Evolutionary conservation across 2,888 invertebrate genomes (phyloP).

Genomic region (Gryllus longicercus): DNA sequence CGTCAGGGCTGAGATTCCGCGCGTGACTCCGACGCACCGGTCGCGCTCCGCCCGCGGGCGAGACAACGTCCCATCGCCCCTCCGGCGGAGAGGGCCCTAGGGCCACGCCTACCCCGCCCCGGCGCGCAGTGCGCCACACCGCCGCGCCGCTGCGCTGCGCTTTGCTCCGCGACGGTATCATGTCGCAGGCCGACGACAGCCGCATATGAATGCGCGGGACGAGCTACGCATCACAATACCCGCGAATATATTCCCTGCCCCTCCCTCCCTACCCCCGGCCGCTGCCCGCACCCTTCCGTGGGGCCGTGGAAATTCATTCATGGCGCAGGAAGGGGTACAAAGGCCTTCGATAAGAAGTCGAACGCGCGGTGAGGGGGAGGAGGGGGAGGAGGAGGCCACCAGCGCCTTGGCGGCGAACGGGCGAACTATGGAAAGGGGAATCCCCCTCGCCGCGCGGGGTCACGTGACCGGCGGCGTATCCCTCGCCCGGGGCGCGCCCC

Average conservation of each 20-base stretch:
- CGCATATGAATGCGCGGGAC: background rate
- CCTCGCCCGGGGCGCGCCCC: too few species aligned
- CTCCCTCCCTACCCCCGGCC: too few species aligned
- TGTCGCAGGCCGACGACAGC: background rate
- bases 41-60: too few species aligned
- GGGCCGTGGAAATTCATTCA: background rate
- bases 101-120: too few species aligned
- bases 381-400: background rate
- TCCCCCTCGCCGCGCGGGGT: background rate
- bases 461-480: background rate
- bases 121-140: background rate
- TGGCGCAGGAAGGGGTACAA: background rate
- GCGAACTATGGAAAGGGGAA: background rate
- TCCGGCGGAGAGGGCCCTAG: too few species aligned
- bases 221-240: background rate
- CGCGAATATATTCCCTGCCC: background rate
- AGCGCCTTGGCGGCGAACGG: background rate
- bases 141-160: constrained; percentile 5
- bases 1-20: too few species aligned
- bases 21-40: too few species aligned
- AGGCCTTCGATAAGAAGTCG: constrained; percentile 2
- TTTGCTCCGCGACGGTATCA: background rate
- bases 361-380: background rate
- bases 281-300: too few species aligned
- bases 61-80: too few species aligned